Conservation (phyloP, 2,888 invertebrate genomes). For the Bombylius major region DNA sequence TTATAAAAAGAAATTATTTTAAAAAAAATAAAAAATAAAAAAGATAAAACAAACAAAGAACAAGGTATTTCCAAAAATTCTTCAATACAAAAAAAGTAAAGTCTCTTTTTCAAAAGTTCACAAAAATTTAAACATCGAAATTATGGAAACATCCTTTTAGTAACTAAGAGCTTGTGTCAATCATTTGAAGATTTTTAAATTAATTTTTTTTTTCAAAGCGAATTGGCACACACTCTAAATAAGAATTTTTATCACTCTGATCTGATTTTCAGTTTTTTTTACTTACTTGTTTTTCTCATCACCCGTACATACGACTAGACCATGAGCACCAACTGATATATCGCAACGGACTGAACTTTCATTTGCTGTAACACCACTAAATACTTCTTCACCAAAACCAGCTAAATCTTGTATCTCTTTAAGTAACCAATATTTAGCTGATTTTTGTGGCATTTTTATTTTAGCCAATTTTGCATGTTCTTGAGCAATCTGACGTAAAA, state of each 20-base stretch:
- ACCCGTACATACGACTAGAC: constrained; percentile 61
- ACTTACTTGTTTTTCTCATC: constrained; percentile 43
- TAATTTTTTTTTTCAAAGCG: no score
- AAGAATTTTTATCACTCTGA: background rate
- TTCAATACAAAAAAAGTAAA: no score
- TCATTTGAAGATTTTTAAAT: no score
- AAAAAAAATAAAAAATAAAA: constrained; percentile 1
- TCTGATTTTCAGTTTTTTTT: background rate
- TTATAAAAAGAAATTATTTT: constrained; percentile 1
- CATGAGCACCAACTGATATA: constrained; percentile 74
- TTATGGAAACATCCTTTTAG: no score
- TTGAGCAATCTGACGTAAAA: constrained; percentile 28
- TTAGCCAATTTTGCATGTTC: constrained; percentile 37
- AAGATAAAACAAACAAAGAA: background rate
- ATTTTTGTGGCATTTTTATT: constrained; percentile 52
- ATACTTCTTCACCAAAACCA: constrained; percentile 74
- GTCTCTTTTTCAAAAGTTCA: no score
- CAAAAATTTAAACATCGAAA: no score
- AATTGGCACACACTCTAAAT: no score
- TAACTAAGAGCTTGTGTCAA: no score
- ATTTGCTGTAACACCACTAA: constrained; percentile 48
- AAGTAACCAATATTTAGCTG: constrained; percentile 72
- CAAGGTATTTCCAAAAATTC: no score
- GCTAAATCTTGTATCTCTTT: constrained; percentile 68
- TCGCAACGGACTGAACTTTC: constrained; percentile 33